Conservation (phyloP, 2,888 invertebrate species). For the Latrodectus hesperus region DNA sequence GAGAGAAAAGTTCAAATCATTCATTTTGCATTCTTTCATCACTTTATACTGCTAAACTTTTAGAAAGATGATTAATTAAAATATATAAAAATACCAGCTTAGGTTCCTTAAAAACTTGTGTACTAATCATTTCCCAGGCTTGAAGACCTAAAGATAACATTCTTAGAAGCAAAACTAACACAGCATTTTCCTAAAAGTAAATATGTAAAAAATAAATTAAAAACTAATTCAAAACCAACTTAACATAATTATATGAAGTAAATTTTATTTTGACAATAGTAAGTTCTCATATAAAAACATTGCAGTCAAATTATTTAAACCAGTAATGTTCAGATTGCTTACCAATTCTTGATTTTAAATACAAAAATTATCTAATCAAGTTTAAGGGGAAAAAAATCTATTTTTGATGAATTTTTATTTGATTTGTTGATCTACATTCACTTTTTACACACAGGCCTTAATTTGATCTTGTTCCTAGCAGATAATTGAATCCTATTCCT, state of each 20-base stretch:
- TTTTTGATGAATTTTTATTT: no score
- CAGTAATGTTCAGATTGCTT: no score
- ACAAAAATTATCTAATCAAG: no score
- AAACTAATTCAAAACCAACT: not conserved
- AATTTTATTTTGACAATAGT: not conserved
- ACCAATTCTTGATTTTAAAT: no score
- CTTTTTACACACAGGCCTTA: no score
- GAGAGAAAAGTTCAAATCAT: not conserved
- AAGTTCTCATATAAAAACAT: not conserved
- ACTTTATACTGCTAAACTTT: not conserved
- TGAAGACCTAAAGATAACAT: conserved; percentile 94
- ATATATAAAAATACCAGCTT: conserved; percentile 79
- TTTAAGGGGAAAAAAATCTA: no score
- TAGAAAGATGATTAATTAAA: no score
- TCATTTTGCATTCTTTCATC: not conserved
- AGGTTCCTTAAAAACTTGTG: conserved; percentile 90
- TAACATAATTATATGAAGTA: not conserved
- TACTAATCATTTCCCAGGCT: conserved; percentile 98
- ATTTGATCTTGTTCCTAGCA: no score
- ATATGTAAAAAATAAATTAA: not conserved
- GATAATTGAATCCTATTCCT: no score
- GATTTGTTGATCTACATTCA: no score
- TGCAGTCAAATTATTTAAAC: no score
- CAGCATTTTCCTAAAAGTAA: conserved; percentile 83
- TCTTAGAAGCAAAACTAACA: conserved; percentile 88